phyloP scores from a whole-genome alignment of 2,113 vertebrate genomes.

The Piaya cayana region DNA sequence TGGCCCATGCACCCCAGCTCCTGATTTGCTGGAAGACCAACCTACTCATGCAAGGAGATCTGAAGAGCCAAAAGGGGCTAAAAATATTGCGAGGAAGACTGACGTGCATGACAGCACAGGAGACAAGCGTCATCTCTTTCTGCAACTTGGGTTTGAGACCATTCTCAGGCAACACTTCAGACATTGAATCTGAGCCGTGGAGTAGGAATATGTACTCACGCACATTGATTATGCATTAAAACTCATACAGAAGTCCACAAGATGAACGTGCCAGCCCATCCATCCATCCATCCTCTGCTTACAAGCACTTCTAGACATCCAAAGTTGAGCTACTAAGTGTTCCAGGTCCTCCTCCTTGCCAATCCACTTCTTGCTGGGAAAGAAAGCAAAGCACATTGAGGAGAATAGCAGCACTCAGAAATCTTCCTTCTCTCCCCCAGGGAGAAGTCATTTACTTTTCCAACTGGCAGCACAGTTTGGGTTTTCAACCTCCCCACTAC shows the following conservation, averaged over 20 bases:
- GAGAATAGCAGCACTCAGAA: not conserved
- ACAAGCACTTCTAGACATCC: accelerated
- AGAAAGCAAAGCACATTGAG: not conserved
- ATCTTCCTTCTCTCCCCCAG: not conserved
- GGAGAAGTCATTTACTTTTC: conserved; percentile 8
- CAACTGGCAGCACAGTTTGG: not conserved
- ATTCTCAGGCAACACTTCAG: not conserved
- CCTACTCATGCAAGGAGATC: not conserved
- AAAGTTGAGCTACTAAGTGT: not conserved
- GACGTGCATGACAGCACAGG: not conserved
- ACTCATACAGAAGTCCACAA: not conserved
- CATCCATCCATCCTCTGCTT: not conserved
- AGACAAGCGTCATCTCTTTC: not conserved
- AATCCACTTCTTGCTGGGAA: not conserved
- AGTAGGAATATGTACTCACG: accelerated
- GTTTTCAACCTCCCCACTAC: not conserved
- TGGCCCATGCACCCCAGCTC: not conserved
- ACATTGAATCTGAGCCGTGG: accelerated
- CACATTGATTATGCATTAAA: accelerated
- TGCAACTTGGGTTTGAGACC: too few relatives aligned
- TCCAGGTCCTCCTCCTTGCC: accelerated
- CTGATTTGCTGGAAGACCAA: accelerated
- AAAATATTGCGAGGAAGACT: not conserved
- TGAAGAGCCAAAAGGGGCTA: not conserved
- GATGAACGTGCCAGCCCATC: accelerated